Percentiles rank a stretch among this genome's conserved stretches.
Evolutionary conservation across 2,888 invertebrate species (phyloP).

Genomic region (Megamerina dolium): DNA sequence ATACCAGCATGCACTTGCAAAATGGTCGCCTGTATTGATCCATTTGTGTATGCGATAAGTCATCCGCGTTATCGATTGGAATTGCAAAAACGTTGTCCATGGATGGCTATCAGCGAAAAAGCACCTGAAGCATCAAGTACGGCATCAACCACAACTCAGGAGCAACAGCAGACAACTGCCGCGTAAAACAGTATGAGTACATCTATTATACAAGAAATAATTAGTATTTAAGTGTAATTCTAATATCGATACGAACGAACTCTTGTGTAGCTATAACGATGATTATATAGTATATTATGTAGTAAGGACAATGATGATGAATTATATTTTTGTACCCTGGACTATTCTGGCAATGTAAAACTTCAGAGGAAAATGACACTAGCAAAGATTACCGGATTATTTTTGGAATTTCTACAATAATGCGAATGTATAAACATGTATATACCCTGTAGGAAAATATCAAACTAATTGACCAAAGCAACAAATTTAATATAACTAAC

Average conservation of each 20-base stretch:
- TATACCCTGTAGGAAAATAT: no score
- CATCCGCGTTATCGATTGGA: conserved; percentile 83
- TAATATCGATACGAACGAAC: not conserved
- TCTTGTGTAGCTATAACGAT: no score
- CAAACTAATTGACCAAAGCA: no score
- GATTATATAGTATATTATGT: not conserved
- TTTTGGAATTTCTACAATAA: no score
- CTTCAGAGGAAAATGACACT: no score
- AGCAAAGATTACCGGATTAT: no score
- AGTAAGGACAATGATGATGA: not conserved
- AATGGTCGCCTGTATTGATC: conserved; percentile 84
- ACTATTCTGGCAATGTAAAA: no score
- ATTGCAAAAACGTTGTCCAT: conserved; percentile 73
- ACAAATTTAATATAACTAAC: no score
- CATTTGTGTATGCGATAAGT: conserved; percentile 85
- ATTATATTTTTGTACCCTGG: no score
- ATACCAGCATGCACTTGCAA: conserved; percentile 83
- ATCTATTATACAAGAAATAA: not conserved
- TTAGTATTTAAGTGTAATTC: not conserved
- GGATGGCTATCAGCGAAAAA: conserved; percentile 61
- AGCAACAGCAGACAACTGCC: conserved; percentile 40
- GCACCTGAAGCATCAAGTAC: conserved; percentile 57
- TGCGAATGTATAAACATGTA: no score
- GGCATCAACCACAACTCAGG: conserved; percentile 33
- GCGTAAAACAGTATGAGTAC: conserved; percentile 29